These are phyloP conservation scores for Varroa destructor DNA, from an alignment of 1,140 invertebrate genomes.

Conservation along the genomic window DNA sequence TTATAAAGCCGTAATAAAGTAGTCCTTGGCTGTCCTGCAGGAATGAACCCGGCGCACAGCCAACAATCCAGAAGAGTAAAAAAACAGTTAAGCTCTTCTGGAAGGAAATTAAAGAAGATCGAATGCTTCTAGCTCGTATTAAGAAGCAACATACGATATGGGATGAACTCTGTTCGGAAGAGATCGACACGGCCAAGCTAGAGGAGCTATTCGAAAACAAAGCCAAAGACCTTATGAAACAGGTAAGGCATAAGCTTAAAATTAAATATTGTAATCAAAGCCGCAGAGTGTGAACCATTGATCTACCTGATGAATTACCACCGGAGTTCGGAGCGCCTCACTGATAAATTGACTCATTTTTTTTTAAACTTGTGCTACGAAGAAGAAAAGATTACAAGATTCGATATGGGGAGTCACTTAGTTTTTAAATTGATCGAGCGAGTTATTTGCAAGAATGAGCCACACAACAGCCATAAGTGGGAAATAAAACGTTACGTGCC, in stretches of 20 bases:
- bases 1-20: too few relatives aligned
- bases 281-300: too few relatives aligned
- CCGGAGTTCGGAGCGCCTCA: too few relatives aligned
- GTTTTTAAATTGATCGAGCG: too few relatives aligned
- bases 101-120: constrained; percentile 72
- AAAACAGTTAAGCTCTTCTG: constrained; percentile 99
- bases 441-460: too few relatives aligned
- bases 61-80: constrained; percentile 62
- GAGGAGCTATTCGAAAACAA: constrained; percentile 94
- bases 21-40: not conserved
- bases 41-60: constrained; percentile 27
- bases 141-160: constrained; percentile 69
- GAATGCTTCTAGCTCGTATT: constrained; percentile 51
- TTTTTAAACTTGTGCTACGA: too few relatives aligned
- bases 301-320: too few relatives aligned
- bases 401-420: too few relatives aligned
- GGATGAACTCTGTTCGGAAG: constrained; percentile 72
- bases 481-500: too few relatives aligned
- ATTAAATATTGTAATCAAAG: not conserved
- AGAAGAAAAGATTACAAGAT: too few relatives aligned
- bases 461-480: too few relatives aligned
- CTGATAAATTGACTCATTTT: not conserved
- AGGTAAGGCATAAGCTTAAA: constrained; percentile 49
- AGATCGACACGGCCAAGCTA: constrained; percentile 78
- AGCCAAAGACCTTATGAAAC: constrained; percentile 83